A percentile compares a stretch with the other conserved stretches of the same genome.
Conservation (phyloP, 2,113 vertebrate genomes). For the Hipposideros armiger region DNA sequence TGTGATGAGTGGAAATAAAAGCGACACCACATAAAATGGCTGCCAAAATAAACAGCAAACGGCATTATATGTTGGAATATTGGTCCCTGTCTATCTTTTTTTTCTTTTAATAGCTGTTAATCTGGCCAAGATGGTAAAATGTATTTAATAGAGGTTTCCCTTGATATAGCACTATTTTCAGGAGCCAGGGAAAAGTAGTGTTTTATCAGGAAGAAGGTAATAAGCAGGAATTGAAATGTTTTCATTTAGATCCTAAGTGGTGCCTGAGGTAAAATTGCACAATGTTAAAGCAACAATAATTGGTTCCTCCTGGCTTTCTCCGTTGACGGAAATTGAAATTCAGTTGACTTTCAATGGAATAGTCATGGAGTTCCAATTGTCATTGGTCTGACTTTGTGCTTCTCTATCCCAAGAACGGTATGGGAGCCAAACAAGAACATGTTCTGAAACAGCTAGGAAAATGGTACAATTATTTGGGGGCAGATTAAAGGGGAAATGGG, state of each 20-base stretch:
- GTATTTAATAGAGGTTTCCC: slow-evolving; percentile 66
- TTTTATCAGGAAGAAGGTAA: slow-evolving; percentile 73
- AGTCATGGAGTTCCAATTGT: slow-evolving; percentile 84
- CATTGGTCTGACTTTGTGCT: slow-evolving; percentile 86
- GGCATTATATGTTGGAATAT: slow-evolving; percentile 52
- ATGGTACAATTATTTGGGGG: slow-evolving; percentile 67
- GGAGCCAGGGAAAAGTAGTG: slow-evolving; percentile 33
- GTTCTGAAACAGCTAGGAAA: background rate
- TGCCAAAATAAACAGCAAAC: slow-evolving; percentile 72
- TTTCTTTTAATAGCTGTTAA: slow-evolving; percentile 72
- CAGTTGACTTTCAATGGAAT: slow-evolving; percentile 84
- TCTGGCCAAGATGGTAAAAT: slow-evolving; percentile 37
- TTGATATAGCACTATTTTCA: slow-evolving; percentile 35
- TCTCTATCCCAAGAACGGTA: slow-evolving; percentile 71
- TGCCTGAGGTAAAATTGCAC: slow-evolving; percentile 84
- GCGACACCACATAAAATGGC: background rate
- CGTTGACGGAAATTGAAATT: slow-evolving; percentile 87
- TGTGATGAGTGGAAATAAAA: slow-evolving; percentile 55
- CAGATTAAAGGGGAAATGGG: slow-evolving; percentile 49
- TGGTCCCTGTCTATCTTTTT: slow-evolving; percentile 45
- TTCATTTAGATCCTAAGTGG: slow-evolving; percentile 84
- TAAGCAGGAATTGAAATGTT: slow-evolving; percentile 82
- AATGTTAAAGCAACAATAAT: slow-evolving; percentile 84
- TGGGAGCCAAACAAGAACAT: slow-evolving; percentile 68
- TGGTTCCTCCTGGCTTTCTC: slow-evolving; percentile 85